Conservation (phyloP, 2,113 vertebrate species). For the Cervus canadensis region DNA sequence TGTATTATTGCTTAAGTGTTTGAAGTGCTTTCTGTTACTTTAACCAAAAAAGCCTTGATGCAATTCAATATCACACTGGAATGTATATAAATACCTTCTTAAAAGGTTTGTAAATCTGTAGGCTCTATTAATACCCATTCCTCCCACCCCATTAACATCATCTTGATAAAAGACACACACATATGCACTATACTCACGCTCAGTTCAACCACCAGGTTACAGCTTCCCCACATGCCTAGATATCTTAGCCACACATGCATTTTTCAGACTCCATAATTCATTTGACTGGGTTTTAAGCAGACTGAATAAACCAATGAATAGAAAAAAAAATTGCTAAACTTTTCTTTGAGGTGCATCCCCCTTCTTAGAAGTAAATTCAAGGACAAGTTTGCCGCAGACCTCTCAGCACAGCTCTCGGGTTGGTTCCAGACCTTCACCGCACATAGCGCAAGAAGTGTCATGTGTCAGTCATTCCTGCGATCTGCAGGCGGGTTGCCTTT, state of each 20-base stretch:
- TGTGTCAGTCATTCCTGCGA: not conserved
- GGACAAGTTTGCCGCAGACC: not conserved
- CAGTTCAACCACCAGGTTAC: not conserved
- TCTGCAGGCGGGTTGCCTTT: fast-evolving
- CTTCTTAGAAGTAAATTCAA: not conserved
- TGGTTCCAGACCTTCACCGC: not conserved
- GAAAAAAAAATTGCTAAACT: not conserved
- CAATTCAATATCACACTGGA: not conserved
- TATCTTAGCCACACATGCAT: not conserved
- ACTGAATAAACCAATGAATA: not conserved
- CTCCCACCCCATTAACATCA: not conserved
- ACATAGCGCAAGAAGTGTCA: not conserved
- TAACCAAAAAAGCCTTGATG: not conserved
- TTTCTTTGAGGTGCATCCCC: not conserved
- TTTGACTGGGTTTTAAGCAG: not conserved
- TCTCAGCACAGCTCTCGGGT: not conserved
- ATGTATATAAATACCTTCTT: not conserved
- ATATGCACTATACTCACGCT: not conserved
- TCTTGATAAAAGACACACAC: not conserved
- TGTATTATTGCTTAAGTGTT: not conserved
- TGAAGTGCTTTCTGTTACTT: slow-evolving; percentile 34
- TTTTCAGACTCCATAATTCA: not conserved
- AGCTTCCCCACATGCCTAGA: not conserved
- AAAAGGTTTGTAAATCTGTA: not conserved
- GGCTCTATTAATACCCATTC: not conserved